These are phyloP conservation scores for Cheumatopsyche charites DNA, from an alignment of 1,140 invertebrate genomes.

Conservation along the genomic window DNA sequence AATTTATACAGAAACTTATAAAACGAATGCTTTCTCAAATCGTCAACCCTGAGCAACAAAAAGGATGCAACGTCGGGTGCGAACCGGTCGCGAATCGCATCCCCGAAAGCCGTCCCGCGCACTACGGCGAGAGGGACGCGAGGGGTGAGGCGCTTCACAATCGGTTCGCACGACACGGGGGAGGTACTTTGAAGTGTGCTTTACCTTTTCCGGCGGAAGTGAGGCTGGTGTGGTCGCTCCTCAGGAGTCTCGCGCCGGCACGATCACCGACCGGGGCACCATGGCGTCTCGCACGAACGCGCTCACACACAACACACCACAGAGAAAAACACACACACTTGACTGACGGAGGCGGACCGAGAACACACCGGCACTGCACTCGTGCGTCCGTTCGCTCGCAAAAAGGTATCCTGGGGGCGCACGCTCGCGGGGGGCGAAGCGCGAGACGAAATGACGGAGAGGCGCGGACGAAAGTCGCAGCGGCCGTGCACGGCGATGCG, in stretches of 20 bases:
- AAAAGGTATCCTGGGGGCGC: neutral
- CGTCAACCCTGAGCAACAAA: too few relatives aligned
- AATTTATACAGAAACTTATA: too few relatives aligned
- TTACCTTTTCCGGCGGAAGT: slow-evolving; percentile 33
- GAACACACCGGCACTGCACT: neutral
- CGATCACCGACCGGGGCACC: neutral
- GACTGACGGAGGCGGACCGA: too few relatives aligned
- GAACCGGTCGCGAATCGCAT: too few relatives aligned
- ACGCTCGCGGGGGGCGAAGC: slow-evolving; percentile 14
- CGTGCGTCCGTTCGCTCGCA: neutral
- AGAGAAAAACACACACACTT: neutral
- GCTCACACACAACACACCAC: neutral
- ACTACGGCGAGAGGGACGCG: neutral
- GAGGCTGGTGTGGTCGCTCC: slow-evolving; percentile 4
- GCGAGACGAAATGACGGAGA: slow-evolving; percentile 3
- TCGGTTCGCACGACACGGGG: neutral
- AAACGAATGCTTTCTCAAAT: too few relatives aligned
- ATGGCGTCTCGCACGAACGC: neutral
- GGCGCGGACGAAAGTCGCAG: neutral
- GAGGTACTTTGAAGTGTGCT: too few relatives aligned
- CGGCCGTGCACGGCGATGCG: slow-evolving; percentile 12
- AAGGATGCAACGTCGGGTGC: neutral
- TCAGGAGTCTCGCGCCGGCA: neutral
- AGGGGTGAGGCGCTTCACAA: neutral
- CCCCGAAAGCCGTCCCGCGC: neutral